A percentile compares a stretch with the other conserved stretches of the same genome.
Conservation (phyloP, 2,113 vertebrate species). For the Seriola dumerili region DNA sequence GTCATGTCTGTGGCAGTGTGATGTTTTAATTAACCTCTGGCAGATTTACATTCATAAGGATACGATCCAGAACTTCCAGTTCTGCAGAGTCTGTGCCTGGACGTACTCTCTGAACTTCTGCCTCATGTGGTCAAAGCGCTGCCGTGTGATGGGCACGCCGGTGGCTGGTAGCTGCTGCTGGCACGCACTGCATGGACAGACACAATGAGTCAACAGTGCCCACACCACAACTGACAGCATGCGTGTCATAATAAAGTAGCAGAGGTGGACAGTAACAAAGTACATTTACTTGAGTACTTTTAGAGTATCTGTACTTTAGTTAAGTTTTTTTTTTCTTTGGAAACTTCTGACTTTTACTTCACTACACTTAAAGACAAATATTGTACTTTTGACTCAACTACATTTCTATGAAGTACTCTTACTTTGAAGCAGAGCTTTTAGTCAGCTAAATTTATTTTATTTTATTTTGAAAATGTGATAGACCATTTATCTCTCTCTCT, state of each 20-base stretch:
- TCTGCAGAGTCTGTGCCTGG: slow-evolving; percentile 90
- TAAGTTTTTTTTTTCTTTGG: no score
- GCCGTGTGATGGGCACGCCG: slow-evolving; percentile 94
- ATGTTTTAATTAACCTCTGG: background rate
- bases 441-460: no score
- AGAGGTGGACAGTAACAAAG: no score
- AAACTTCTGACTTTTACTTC: no score
- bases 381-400: no score
- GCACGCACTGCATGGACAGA: slow-evolving; percentile 84
- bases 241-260: background rate
- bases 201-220: slow-evolving; percentile 7
- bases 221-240: background rate
- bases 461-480: no score
- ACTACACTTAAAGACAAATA: no score
- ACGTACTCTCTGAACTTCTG: slow-evolving; percentile 94
- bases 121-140: slow-evolving; percentile 96
- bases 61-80: slow-evolving; percentile 99
- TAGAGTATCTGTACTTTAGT: no score
- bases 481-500: no score
- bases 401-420: no score
- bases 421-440: no score
- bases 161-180: slow-evolving; percentile 97
- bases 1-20: background rate
- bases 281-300: no score
- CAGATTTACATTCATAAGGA: slow-evolving; percentile 81